Percentiles rank a stretch among this genome's conserved stretches.
These are phyloP conservation scores for Cantharis nigra DNA, from an alignment of 2,888 invertebrate species.

Conservation along the genomic window DNA sequence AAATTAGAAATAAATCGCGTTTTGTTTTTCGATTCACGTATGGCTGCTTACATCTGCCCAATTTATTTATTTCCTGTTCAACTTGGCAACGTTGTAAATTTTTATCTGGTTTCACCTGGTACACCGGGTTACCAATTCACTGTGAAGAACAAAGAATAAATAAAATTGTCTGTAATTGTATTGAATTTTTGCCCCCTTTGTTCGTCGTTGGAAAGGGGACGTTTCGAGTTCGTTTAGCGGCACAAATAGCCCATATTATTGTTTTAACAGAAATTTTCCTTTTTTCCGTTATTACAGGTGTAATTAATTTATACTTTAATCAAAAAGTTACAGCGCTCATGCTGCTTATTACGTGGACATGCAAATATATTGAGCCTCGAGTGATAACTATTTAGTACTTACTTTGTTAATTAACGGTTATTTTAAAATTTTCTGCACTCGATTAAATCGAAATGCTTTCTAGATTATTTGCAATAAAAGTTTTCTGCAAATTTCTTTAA, in stretches of 20 bases:
- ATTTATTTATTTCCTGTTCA: conserved; percentile 37
- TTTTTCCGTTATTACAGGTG: background rate
- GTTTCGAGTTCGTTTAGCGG: conserved; percentile 7
- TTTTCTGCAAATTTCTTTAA: background rate
- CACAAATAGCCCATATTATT: background rate
- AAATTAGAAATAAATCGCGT: conserved; percentile 19
- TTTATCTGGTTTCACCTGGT: conserved; percentile 35
- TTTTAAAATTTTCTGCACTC: background rate
- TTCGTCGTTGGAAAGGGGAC: background rate
- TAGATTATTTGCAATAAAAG: background rate
- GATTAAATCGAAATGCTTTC: background rate
- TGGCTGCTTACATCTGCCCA: conserved; percentile 37
- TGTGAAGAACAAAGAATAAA: conserved; percentile 25
- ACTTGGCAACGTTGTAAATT: conserved; percentile 24
- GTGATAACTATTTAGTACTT: conserved; percentile 7
- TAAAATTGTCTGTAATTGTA: conserved; percentile 25
- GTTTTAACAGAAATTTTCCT: background rate
- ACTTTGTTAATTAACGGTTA: conserved; percentile 17
- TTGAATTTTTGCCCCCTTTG: conserved; percentile 13
- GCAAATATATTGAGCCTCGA: conserved; percentile 17
- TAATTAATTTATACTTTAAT: background rate
- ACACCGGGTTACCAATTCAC: conserved; percentile 25
- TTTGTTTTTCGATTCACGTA: conserved; percentile 31
- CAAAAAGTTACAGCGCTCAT: background rate
- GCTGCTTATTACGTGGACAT: conserved; percentile 16